phyloP scores from a whole-genome alignment of 2,888 invertebrate species.

The Euspilapteryx auroguttella region DNA sequence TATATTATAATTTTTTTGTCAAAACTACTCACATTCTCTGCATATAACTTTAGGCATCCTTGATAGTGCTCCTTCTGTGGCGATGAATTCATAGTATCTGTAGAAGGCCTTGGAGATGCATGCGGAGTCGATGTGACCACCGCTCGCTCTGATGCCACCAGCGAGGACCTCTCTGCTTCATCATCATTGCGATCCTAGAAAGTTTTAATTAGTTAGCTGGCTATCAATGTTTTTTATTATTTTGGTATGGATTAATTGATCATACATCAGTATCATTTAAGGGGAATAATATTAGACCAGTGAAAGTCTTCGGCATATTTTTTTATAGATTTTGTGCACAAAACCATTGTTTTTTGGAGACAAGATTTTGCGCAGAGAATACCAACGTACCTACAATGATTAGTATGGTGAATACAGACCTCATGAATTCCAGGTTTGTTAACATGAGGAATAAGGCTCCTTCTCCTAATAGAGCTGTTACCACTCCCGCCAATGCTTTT shows the following conservation, averaged over 20 bases:
- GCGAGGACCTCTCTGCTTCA: slow-evolving; percentile 59
- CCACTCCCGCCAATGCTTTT: slow-evolving; percentile 37
- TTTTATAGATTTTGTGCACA: too few species aligned
- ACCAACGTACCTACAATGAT: too few species aligned
- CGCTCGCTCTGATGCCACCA: slow-evolving; percentile 45
- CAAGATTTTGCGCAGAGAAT: too few species aligned
- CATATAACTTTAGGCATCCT: slow-evolving; percentile 75
- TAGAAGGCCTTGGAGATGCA: slow-evolving; percentile 19
- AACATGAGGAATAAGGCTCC: slow-evolving; percentile 30
- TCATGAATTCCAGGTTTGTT: too few species aligned
- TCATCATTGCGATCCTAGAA: slow-evolving; percentile 58
- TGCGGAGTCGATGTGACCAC: slow-evolving; percentile 36
- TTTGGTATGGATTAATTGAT: neutral
- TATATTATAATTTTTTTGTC: neutral
- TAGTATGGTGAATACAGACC: too few species aligned
- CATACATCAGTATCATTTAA: too few species aligned
- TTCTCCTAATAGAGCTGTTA: slow-evolving; percentile 25
- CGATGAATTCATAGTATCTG: slow-evolving; percentile 37
- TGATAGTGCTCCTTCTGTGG: slow-evolving; percentile 71
- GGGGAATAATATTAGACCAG: too few species aligned
- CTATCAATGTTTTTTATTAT: neutral
- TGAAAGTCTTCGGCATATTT: too few species aligned
- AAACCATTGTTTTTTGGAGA: too few species aligned
- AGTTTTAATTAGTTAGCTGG: too few species aligned
- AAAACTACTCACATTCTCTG: slow-evolving; percentile 70